These are phyloP conservation scores for Celastrina argiolus DNA, from an alignment of 2,888 invertebrate species.

Conservation along the genomic window DNA sequence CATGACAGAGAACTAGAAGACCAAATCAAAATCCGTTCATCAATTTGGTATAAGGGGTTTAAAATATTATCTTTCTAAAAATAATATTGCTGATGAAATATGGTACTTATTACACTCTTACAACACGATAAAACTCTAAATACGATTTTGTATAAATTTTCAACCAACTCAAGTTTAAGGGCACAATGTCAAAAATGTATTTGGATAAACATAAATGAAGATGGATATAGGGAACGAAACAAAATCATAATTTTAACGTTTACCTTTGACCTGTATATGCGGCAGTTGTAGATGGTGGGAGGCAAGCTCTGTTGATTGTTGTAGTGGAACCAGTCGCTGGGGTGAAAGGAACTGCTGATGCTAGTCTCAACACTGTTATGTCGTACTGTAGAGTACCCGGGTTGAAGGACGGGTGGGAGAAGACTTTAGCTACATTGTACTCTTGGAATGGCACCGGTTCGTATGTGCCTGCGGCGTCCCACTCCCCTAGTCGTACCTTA, in stretches of 20 bases:
- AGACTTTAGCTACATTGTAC: conserved; percentile 76
- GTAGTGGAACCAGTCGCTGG: conserved; percentile 63
- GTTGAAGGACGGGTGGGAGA: conserved; percentile 82
- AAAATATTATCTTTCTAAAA: no score
- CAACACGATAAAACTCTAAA: no score
- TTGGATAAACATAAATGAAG: not conserved
- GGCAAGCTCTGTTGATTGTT: conserved; percentile 80
- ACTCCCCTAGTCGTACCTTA: conserved; percentile 86
- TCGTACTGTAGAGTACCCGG: conserved; percentile 86
- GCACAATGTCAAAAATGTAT: no score
- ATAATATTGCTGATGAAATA: no score
- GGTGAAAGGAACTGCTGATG: conserved; percentile 72
- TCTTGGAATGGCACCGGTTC: conserved; percentile 83
- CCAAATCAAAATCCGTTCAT: no score
- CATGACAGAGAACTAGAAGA: no score
- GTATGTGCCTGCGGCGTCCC: conserved; percentile 81
- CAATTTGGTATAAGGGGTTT: no score
- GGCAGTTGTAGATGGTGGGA: conserved; percentile 64
- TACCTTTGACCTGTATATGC: conserved; percentile 73
- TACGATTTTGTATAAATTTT: no score
- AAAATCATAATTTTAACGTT: not conserved
- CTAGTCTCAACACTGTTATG: conserved; percentile 86
- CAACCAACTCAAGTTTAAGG: no score
- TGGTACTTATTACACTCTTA: no score
- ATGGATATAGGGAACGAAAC: not conserved